Conservation (phyloP, 2,888 invertebrate species). For the Cordylochernes scorpioides region DNA sequence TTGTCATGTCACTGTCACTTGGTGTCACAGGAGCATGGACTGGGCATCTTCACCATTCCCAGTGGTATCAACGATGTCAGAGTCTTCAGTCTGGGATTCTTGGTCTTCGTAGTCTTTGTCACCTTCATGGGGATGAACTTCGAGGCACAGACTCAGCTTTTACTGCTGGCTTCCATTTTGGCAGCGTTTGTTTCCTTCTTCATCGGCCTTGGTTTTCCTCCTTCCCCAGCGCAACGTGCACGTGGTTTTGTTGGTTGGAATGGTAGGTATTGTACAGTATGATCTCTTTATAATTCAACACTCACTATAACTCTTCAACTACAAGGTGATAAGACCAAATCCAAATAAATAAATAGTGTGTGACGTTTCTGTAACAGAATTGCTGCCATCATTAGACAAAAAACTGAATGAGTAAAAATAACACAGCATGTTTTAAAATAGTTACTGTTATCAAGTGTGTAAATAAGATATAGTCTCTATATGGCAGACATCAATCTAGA, state of each 20-base stretch:
- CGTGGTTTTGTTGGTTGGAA: slow-evolving; percentile 22
- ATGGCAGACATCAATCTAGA: no score
- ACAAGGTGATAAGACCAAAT: no score
- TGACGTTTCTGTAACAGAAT: no score
- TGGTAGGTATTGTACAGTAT: slow-evolving; percentile 16
- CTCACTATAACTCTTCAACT: no score
- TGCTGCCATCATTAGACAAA: no score
- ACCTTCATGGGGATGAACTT: slow-evolving; percentile 23
- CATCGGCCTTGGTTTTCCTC: slow-evolving; percentile 21
- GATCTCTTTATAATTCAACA: no score
- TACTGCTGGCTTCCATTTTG: slow-evolving; percentile 19
- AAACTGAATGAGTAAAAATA: no score
- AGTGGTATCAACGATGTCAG: slow-evolving; percentile 20
- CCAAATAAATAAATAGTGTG: no score
- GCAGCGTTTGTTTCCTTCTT: slow-evolving; percentile 18
- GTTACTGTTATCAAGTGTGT: no score
- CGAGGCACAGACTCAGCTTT: slow-evolving; percentile 23
- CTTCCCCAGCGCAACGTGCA: slow-evolving; percentile 17
- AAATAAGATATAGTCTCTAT: no score
- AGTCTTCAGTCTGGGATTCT: slow-evolving; percentile 19
- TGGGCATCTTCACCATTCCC: slow-evolving; percentile 6
- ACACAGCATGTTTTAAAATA: no score
- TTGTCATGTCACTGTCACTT: no score
- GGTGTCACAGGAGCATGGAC: slow-evolving; percentile 3
- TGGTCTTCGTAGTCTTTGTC: slow-evolving; percentile 19